A percentile compares a stretch with the other conserved stretches of the same genome.
Evolutionary conservation across 1,140 invertebrate species (phyloP).

Genomic region (Listronotus oregonensis): DNA sequence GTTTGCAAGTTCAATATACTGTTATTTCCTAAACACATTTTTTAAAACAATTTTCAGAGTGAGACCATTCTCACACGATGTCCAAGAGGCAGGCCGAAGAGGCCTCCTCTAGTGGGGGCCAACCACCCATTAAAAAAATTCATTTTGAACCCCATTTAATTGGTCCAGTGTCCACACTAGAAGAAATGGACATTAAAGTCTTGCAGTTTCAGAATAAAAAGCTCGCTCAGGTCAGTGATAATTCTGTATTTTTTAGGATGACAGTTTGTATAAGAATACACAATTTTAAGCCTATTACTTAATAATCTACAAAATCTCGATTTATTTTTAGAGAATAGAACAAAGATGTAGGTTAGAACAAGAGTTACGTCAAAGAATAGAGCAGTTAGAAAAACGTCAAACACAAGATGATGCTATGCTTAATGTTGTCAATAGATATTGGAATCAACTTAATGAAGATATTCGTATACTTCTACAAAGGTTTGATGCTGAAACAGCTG

Average conservation of each 20-base stretch:
- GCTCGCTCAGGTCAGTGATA: constrained; percentile 76
- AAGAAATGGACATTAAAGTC: constrained; percentile 98
- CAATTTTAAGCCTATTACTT: not conserved
- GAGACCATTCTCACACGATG: constrained; percentile 36
- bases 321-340: constrained; percentile 74
- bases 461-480: constrained; percentile 90
- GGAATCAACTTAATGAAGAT: constrained; percentile 98
- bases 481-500: constrained; percentile 96
- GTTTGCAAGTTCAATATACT: not conserved
- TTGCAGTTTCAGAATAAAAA: constrained; percentile 97
- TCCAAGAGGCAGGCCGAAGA: constrained; percentile 54
- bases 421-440: constrained; percentile 97
- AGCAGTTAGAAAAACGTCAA: constrained; percentile 95
- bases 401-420: constrained; percentile 97
- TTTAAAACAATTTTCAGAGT: not conserved
- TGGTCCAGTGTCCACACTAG: constrained; percentile 89
- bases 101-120: constrained; percentile 54
- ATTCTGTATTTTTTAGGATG: not conserved
- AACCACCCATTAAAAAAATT: constrained; percentile 87
- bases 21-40: not conserved
- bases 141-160: constrained; percentile 93
- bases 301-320: not conserved
- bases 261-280: too few species aligned
- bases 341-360: constrained; percentile 87
- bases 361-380: constrained; percentile 89